Evolutionary conservation across 1,140 invertebrate genomes (phyloP).

Genomic region (Aporrectodea caliginosa): DNA sequence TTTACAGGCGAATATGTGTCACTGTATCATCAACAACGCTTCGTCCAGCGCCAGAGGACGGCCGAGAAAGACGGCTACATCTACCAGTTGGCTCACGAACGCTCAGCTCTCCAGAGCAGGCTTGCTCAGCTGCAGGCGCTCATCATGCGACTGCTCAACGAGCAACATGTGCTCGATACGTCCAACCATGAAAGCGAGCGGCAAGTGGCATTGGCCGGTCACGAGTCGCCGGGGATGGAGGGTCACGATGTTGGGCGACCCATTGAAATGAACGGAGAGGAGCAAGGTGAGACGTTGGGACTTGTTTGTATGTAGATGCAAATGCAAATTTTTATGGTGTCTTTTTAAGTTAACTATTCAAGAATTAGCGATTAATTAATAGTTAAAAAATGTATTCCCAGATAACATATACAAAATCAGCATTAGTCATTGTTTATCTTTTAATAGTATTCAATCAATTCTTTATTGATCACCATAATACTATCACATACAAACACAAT

Average conservation of each 20-base stretch:
- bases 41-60: constrained; percentile 71
- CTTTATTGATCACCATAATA: no score
- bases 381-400: no score
- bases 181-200: background rate
- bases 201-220: background rate
- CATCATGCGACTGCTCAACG: constrained; percentile 59
- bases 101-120: constrained; percentile 64
- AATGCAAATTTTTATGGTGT: background rate
- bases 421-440: no score
- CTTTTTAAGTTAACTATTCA: background rate
- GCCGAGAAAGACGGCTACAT: constrained; percentile 74
- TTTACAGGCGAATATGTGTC: constrained; percentile 77
- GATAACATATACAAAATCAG: no score
- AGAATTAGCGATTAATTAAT: background rate
- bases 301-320: no score
- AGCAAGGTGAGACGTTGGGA: background rate
- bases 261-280: background rate
- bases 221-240: background rate
- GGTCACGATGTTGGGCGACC: background rate
- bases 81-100: constrained; percentile 67
- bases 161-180: constrained; percentile 35
- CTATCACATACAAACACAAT: no score
- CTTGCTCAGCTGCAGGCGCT: constrained; percentile 62
- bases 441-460: no score
- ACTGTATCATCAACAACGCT: constrained; percentile 81